These are phyloP conservation scores for Colletes gigas DNA, from an alignment of 1,140 invertebrate genomes.

Conservation along the genomic window DNA sequence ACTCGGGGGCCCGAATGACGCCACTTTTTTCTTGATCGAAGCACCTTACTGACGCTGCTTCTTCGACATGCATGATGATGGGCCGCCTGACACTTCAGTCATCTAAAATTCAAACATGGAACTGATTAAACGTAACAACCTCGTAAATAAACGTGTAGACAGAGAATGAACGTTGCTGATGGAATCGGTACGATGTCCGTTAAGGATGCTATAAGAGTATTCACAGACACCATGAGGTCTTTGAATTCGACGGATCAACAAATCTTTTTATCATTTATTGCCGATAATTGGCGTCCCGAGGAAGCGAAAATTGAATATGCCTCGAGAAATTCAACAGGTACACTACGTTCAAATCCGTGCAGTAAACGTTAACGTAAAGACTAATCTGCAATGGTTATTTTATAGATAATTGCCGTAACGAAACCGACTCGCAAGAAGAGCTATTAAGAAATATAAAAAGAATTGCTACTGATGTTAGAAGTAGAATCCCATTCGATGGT, in stretches of 20 bases:
- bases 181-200: background rate
- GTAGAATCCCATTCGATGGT: slow-evolving; percentile 82
- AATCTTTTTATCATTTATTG: slow-evolving; percentile 68
- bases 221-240: slow-evolving; percentile 41
- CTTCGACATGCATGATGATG: too few relatives aligned
- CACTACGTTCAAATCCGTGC: background rate
- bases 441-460: slow-evolving; percentile 73
- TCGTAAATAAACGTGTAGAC: background rate
- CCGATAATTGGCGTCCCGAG: slow-evolving; percentile 68
- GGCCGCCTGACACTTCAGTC: too few relatives aligned
- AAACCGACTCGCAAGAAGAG: slow-evolving; percentile 59
- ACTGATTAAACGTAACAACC: background rate
- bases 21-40: too few relatives aligned
- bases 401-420: background rate
- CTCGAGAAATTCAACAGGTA: background rate
- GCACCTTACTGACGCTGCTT: too few relatives aligned
- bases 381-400: background rate
- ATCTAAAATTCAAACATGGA: background rate
- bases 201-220: slow-evolving; percentile 1
- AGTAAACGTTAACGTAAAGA: background rate
- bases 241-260: slow-evolving; percentile 53
- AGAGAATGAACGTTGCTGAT: background rate
- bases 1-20: too few relatives aligned
- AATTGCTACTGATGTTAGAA: slow-evolving; percentile 82
- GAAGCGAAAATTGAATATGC: slow-evolving; percentile 10